Percentiles rank a stretch among this genome's conserved stretches.
Conservation (phyloP, 2,113 vertebrate species). For the Hucho hucho region DNA sequence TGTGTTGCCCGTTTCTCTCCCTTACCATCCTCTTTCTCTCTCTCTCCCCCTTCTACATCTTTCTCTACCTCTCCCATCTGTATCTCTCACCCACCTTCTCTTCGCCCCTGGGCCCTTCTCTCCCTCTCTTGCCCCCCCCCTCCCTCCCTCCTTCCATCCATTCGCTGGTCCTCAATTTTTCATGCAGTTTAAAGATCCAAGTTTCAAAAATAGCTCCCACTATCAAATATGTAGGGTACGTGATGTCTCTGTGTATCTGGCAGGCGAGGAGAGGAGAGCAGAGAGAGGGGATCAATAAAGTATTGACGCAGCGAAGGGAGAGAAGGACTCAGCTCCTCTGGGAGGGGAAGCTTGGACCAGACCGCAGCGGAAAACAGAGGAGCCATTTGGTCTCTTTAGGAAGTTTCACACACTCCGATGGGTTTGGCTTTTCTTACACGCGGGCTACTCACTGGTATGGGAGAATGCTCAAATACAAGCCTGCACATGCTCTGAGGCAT, state of each 20-base stretch:
- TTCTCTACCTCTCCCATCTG: neutral
- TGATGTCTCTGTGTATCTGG: constrained; percentile 56
- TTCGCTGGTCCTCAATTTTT: constrained; percentile 70
- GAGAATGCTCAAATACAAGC: no score
- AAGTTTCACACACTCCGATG: no score
- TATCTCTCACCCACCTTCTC: neutral
- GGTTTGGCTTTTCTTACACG: no score
- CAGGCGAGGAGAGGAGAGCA: constrained; percentile 22
- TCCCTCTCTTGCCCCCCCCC: neutral
- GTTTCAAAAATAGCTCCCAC: constrained; percentile 74
- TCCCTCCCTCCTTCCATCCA: constrained; percentile 7
- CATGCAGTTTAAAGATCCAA: constrained; percentile 73
- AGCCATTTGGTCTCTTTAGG: no score
- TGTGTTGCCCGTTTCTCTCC: no score
- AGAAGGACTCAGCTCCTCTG: neutral
- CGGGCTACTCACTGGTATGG: no score
- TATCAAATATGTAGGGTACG: constrained; percentile 80
- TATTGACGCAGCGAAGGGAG: constrained; percentile 34
- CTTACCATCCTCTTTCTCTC: neutral
- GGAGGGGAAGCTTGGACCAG: neutral
- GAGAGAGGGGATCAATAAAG: constrained; percentile 60
- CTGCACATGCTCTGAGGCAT: no score
- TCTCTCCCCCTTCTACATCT: neutral
- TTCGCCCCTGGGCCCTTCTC: neutral
- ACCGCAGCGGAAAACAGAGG: no score